A percentile compares a stretch with the other conserved stretches of the same genome.
These are phyloP conservation scores for Galerucella pusilla DNA, from an alignment of 2,888 invertebrate genomes.

Conservation along the genomic window DNA sequence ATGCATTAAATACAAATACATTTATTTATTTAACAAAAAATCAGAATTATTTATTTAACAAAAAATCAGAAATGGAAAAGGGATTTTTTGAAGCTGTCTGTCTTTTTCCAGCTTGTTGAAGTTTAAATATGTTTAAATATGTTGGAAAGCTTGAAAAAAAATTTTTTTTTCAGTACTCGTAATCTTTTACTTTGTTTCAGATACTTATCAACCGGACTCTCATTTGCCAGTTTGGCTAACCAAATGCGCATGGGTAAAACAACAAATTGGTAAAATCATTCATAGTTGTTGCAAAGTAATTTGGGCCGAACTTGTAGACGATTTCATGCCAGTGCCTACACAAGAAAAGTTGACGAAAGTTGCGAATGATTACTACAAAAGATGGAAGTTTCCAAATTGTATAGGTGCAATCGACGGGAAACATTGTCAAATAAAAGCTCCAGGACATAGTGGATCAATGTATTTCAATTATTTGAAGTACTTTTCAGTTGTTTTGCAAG, in stretches of 20 bases:
- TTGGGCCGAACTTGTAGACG: slow-evolving; percentile 7
- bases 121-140: too few relatives aligned
- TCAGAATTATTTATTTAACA: not conserved
- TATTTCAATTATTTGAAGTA: slow-evolving; percentile 24
- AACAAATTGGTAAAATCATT: slow-evolving; percentile 18
- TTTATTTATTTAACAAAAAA: not conserved
- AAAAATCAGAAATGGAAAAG: not conserved
- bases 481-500: slow-evolving; percentile 11
- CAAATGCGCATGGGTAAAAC: slow-evolving; percentile 12
- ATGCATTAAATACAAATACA: slow-evolving; percentile 15
- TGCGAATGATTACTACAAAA: not conserved
- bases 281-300: slow-evolving; percentile 5
- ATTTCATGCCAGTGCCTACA: slow-evolving; percentile 13
- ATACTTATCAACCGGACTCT: slow-evolving; percentile 17
- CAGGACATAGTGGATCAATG: slow-evolving; percentile 6
- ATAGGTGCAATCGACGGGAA: slow-evolving; percentile 23
- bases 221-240: slow-evolving; percentile 12
- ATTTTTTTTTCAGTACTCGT: too few relatives aligned
- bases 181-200: slow-evolving; percentile 13
- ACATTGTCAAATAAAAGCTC: slow-evolving; percentile 20
- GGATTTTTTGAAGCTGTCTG: too few relatives aligned
- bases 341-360: slow-evolving; percentile 1
- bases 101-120: too few relatives aligned
- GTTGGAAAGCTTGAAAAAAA: too few relatives aligned
- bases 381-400: slow-evolving; percentile 21